A percentile compares a stretch with the other conserved stretches of the same genome.
phyloP scores from a whole-genome alignment of 2,113 vertebrate genomes.

The Entelurus aequoreus region DNA sequence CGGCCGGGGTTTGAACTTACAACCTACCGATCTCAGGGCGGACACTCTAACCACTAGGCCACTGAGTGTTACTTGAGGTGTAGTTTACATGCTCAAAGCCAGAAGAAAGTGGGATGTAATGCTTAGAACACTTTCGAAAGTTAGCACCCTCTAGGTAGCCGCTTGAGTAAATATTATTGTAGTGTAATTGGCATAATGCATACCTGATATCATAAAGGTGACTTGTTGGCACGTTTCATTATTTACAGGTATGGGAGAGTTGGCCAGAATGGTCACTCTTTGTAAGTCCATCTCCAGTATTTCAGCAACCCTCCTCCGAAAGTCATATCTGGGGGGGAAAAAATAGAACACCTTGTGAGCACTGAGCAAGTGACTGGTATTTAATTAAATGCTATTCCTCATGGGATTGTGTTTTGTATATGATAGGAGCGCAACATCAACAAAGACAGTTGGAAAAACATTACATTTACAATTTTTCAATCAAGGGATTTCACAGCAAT shows the following conservation, averaged over 20 bases:
- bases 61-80: too few species aligned
- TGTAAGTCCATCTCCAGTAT: constrained; percentile 40
- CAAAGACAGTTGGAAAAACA: not conserved
- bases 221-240: constrained; percentile 57
- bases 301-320: constrained; percentile 62
- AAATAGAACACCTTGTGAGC: not conserved
- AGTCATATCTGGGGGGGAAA: constrained; percentile 57
- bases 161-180: too few species aligned
- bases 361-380: too few species aligned
- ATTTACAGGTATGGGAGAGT: constrained; percentile 20
- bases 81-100: too few species aligned
- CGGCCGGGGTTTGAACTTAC: too few species aligned
- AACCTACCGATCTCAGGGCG: too few species aligned
- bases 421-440: not conserved
- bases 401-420: not conserved
- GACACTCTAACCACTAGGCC: too few species aligned
- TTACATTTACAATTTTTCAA: too few species aligned
- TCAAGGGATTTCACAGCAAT: too few species aligned
- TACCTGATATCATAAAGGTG: constrained; percentile 67
- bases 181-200: not conserved
- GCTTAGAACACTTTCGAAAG: too few species aligned
- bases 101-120: too few species aligned
- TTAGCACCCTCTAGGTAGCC: too few species aligned
- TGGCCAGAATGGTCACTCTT: constrained; percentile 64
- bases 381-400: not conserved